Percentiles rank a stretch among this genome's conserved stretches.
Conservation (phyloP, 2,113 vertebrate species). For the Carassius carassius region DNA sequence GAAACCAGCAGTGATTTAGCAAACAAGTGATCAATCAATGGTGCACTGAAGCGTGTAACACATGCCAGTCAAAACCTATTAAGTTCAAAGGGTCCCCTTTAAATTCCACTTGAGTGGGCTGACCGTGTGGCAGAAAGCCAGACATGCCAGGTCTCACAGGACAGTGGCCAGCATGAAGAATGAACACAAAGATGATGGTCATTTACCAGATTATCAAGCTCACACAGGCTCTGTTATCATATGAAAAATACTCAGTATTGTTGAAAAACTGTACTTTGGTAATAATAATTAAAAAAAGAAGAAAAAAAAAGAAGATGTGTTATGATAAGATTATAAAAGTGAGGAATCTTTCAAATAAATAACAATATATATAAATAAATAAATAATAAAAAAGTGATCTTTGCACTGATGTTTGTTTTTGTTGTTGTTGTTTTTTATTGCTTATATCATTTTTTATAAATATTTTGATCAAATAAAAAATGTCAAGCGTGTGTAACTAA, state of each 20-base stretch:
- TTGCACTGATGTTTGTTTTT: not conserved
- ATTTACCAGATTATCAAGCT: not conserved
- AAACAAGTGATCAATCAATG: conserved; percentile 90
- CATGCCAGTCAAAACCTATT: conserved; percentile 90
- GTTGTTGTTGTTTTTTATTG: not conserved
- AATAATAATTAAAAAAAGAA: not conserved
- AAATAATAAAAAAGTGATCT: too few relatives aligned
- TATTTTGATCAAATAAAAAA: not conserved
- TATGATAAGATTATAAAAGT: not conserved
- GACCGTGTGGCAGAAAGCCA: conserved; percentile 79
- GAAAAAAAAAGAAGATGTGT: not conserved
- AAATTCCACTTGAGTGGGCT: conserved; percentile 83
- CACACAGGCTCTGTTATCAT: not conserved
- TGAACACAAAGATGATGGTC: conserved; percentile 49
- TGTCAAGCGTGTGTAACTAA: too few relatives aligned
- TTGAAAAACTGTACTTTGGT: not conserved
- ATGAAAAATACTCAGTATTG: not conserved
- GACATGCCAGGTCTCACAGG: conserved; percentile 77
- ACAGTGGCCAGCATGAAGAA: conserved; percentile 71
- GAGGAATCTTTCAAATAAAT: too few relatives aligned
- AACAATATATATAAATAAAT: too few relatives aligned
- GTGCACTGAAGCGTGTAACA: conserved; percentile 83
- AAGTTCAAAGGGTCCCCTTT: conserved; percentile 82
- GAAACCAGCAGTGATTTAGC: conserved; percentile 87
- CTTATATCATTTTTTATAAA: not conserved